Evolutionary conservation across 1,140 invertebrate genomes (phyloP).

Genomic region (Drosophila virilis): DNA sequence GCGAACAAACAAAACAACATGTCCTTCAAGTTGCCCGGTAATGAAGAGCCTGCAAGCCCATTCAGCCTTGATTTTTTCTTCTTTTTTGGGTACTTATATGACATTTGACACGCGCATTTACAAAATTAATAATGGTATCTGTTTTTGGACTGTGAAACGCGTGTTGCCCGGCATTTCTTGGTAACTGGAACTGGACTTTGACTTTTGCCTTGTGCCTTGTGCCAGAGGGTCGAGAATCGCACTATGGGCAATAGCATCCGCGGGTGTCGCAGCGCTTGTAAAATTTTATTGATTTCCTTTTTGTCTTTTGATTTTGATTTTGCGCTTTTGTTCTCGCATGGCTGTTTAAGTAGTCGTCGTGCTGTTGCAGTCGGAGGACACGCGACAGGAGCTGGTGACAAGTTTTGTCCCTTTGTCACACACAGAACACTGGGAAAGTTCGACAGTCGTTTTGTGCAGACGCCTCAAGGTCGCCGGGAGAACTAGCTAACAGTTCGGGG

Average conservation of each 20-base stretch:
- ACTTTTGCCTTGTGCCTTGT: constrained; percentile 34
- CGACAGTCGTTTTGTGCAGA: constrained; percentile 11
- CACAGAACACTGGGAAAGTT: constrained; percentile 34
- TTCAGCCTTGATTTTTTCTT: constrained; percentile 63
- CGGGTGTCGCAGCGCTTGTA: constrained; percentile 68
- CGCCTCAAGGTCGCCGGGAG: constrained; percentile 45
- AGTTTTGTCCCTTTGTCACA: constrained; percentile 51
- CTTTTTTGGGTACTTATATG: constrained; percentile 25
- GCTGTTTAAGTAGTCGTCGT: constrained; percentile 77
- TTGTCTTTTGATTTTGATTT: constrained; percentile 56
- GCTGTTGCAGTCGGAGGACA: constrained; percentile 78
- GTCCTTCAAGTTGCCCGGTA: constrained; percentile 53
- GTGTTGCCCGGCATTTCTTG: constrained; percentile 31
- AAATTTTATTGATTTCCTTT: constrained; percentile 71
- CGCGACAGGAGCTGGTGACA: constrained; percentile 82
- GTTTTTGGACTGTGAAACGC: constrained; percentile 40
- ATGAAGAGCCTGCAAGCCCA: constrained; percentile 36
- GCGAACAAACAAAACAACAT: constrained; percentile 7
- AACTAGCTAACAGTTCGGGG: not conserved
- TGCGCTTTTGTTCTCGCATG: constrained; percentile 37
- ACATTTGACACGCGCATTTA: constrained; percentile 82
- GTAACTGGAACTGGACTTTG: constrained; percentile 26
- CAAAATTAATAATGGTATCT: constrained; percentile 75
- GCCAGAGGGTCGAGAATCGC: not conserved
- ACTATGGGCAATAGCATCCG: constrained; percentile 45